Evolutionary conservation across 2,797 vertebrate species (phyloP), one percentile per base, ranked within the genome.

Genomic region (Capromys pilorides): DNA sequence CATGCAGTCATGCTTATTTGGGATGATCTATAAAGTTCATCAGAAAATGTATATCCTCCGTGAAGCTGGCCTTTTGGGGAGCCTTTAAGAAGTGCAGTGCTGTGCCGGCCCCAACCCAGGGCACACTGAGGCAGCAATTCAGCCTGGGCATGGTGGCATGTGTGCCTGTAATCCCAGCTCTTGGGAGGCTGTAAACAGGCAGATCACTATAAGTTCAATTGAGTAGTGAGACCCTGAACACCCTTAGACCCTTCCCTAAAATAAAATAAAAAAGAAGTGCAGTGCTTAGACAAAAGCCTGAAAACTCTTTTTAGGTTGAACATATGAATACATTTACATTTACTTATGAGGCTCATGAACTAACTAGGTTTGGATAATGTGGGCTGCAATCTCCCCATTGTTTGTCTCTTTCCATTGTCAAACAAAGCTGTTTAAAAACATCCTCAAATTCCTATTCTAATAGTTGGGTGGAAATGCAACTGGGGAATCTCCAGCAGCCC

Each of bases 1-100:
- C 66, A 85, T 86, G 66, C 75, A 93, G 75, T 41, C 49, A 36
- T 94, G 71, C 21, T 73, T 73, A 67, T 80, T 59, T 87, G 64
- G 77, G 83, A 79, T 80, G 71, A 83, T 5, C 22, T 71, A 33
- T 39, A 21, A 67, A 80, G 41, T 24, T 2, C 66, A 33, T 11
- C 11, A 64, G 33, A 66, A 75, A 82, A 77, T 62, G 78, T 54
- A 75, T 10, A 59, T 49, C 11, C 22, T 21, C 41, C 24, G 12
- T 11, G 39, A 83, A 79, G 71, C 5, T 36, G 66, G 36, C 1
- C 33, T 88, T 88, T 80, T 16, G 16, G 16, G 90, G 14, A 24
- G 5, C 13, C 79, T 91, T 79, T 64, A 83, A 86, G 45, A 90
- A 90, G 28, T 31, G 71, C 22, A 87, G 3, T 71, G 71, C 28